These are phyloP conservation scores for crab-eating macaque (Macaca fascicularis) DNA, from an alignment of 2,113 vertebrate genomes.

Conservation along the genomic window T2T-MFA8v1.1 NC_088386.1:39647501-39648000, in stretches of 20 bases:
- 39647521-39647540: background rate
- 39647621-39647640: background rate
- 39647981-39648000: slow-evolving; percentile 2
- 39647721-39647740: background rate
- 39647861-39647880: background rate
- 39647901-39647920: background rate
- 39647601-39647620: background rate
- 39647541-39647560: background rate
- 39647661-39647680: background rate
- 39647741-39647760: slow-evolving; percentile 31
- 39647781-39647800: slow-evolving; percentile 7
- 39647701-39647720: background rate
- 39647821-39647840: slow-evolving; percentile 11
- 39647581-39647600: background rate
- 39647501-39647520: background rate
- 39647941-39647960: background rate
- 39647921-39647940: background rate
- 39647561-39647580: background rate
- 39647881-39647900: background rate
- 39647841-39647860: background rate
- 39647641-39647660: background rate
- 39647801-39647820: background rate
- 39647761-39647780: background rate
- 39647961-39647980: background rate
- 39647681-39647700: background rate